Evolutionary conservation across 1,140 invertebrate species (phyloP), one percentile per base, ranked within the genome.

Genomic region (Diorhabda elongata): DNA sequence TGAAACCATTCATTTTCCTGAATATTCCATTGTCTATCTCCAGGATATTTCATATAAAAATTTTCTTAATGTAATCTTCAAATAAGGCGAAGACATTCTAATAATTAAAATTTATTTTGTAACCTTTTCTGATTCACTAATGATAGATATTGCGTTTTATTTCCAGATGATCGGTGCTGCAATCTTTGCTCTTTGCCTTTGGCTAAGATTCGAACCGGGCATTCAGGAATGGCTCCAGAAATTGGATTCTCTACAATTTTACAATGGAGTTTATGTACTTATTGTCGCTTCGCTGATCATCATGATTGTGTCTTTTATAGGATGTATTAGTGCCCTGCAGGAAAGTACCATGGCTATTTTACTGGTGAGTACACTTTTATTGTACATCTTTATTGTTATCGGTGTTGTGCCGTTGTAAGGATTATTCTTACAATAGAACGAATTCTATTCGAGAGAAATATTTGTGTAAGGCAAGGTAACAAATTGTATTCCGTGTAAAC

Each of bases 201-300:
- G 92, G 90, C 84, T 95, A 72, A 85, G 90, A 64, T 84, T 92
- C 26, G 93, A 95, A 72, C 87, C 88, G 3, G 89, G 88, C 2
- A 90, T 94, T 73, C 89, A 90, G 75, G 89, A 94, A 71, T 94
- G 91, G 90, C 86, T 95, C 43, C 82, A 84, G 3, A 89, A 90
- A 67, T 79, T 95, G 41, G 84, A 91, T 59, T 87, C 94, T 56
- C 81, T 88, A 64, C 83, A 89, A 59, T 93, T 91, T 80, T 94
- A 93, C 82, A 91, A 89, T 59, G 93, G 92, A 4, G 83, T 92
- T 66, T 94, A 94, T 74, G 86, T 95, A 52, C 83, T 95, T 52
- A 88, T 95, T 42, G 83, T 89, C 44, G 84, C 85, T 2, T 87
- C 90, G 0, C 81, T 91, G 26, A 77, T 91, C 45, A 86, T 93